These are phyloP conservation scores for Galemys pyrenaicus DNA, from an alignment of 2,113 vertebrate genomes.

Conservation along the genomic window DNA sequence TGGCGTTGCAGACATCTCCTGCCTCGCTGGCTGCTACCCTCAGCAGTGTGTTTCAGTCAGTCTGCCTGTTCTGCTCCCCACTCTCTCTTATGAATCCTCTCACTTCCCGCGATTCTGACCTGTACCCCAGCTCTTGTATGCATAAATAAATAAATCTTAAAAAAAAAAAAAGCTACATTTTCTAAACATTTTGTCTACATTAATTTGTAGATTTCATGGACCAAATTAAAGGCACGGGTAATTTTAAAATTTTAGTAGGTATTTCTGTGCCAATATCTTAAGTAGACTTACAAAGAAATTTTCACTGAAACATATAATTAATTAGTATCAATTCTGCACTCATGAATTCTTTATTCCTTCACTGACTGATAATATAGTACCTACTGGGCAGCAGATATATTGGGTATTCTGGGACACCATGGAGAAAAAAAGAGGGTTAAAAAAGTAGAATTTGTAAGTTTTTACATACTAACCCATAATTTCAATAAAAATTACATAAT, in stretches of 20 bases:
- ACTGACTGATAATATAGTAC: not conserved
- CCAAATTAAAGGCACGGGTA: not conserved
- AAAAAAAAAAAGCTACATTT: conserved; percentile 31
- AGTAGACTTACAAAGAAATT: not conserved
- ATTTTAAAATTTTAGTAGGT: not conserved
- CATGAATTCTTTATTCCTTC: not conserved
- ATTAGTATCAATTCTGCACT: not conserved
- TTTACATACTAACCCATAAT: not conserved
- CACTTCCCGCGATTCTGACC: no score
- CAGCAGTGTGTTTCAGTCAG: no score
- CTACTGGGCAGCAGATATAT: not conserved
- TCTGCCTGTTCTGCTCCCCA: no score
- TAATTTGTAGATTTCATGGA: not conserved
- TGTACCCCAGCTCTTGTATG: no score
- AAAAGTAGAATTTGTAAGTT: not conserved
- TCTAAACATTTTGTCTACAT: not conserved
- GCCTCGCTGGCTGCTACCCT: no score
- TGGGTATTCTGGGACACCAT: not conserved
- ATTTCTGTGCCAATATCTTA: not conserved
- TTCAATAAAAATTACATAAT: not conserved
- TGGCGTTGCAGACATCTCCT: no score
- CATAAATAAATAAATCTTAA: no score
- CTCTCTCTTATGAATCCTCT: no score
- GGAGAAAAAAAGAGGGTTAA: not conserved
- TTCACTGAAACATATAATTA: not conserved